Percentiles rank a stretch among this genome's conserved stretches.
Evolutionary conservation across 2,888 invertebrate genomes (phyloP).

Genomic region (Ophonus ardosiacus): DNA sequence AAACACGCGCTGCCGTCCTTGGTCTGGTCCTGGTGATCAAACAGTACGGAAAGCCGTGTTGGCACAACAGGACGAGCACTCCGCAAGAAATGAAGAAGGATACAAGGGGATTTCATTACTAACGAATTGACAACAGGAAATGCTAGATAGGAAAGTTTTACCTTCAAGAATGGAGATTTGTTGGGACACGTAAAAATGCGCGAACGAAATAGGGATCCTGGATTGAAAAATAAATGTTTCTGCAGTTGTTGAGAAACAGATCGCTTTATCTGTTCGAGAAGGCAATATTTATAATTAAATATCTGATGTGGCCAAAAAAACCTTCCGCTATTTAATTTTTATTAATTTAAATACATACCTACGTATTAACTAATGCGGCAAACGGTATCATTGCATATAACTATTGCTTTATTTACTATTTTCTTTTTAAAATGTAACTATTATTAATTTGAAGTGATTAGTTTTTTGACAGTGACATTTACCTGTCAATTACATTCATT

Average conservation of each 20-base stretch:
- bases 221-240: not conserved
- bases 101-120: not conserved
- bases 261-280: no score
- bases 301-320: no score
- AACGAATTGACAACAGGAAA: not conserved
- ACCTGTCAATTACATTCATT: no score
- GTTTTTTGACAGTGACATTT: no score
- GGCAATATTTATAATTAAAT: no score
- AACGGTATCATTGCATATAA: no score
- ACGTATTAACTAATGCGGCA: no score
- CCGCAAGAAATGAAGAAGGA: not conserved
- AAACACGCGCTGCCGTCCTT: not conserved
- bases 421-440: no score
- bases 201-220: not conserved
- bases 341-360: no score
- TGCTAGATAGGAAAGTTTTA: not conserved
- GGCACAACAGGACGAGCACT: not conserved
- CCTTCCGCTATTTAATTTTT: no score
- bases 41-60: conserved; percentile 15
- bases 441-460: no score
- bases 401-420: no score
- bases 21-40: not conserved
- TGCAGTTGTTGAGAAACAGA: not conserved
- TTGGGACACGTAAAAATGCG: not conserved
- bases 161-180: not conserved